Base-by-base conservation (phyloP, 2,888 invertebrate species). In the Hirtodrosophila histrioides region DNA sequence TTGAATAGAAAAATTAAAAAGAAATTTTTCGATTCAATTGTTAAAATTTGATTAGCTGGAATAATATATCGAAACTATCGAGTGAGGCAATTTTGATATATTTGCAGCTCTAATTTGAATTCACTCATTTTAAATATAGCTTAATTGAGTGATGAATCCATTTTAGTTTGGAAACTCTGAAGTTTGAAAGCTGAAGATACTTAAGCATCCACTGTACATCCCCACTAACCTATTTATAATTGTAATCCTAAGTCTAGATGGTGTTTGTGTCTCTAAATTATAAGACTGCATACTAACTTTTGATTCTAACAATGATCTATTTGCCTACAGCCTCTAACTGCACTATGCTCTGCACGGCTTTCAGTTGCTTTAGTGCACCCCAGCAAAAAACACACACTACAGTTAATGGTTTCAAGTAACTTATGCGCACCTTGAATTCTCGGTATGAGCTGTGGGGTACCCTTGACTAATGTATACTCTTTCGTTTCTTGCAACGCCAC, bases 231-330 rank as follows among this genome's bases (percentile, higher is more conserved):
- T 57, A 65, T 27, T 23, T 17, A 9, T 62, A 60, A 24, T 3
- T 39, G 4, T 63, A 56, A 53, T 27, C 12, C 36, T 12, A 55
- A 10, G 0, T 44, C 3, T 61, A 55, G 23, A 48, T 43, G 75
- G 78, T 88, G 75, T 66, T 57, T 80, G 75, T 73, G 62, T 70
- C 49, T 41, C 36, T 60, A 63, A 56, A 53, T 45, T 64, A 24
- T 79, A 77, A 65, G 64, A 75, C 61, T 79, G 61, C 68, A 45
- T 85, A 88, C 82, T 89, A 89, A 89, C 85, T 78, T 86, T 89
- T 89, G 89, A 89, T 90, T 90, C 89, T 89, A 81, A 81, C 74
- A 57, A 44, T 55, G 69, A 63, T 63, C 55, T 56, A 56, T 70
- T 60, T 72, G 83, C 83, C 79, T 82, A 69, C 78, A 88, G 84